Conservation (phyloP, 2,797 vertebrate species). For the Hybognathus amarus region DNA sequence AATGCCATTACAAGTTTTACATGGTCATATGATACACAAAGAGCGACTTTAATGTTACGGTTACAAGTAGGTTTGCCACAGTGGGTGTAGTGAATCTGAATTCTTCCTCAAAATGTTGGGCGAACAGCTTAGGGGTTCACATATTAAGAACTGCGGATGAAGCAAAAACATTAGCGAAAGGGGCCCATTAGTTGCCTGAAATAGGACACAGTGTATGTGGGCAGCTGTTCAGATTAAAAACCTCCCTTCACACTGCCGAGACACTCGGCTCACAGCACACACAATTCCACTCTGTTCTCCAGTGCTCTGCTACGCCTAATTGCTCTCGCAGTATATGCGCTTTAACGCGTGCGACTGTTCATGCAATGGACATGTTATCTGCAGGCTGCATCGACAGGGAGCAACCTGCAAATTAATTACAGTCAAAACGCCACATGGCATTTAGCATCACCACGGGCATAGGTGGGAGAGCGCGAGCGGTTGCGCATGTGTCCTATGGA, state of each 20-base stretch:
- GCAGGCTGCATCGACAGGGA: conserved; percentile 1
- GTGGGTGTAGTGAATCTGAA: conserved; percentile 7
- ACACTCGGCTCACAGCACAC: conserved; percentile 25
- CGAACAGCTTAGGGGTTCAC: conserved; percentile 33
- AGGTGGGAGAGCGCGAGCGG: background rate
- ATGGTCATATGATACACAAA: conserved; percentile 45
- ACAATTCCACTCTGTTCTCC: conserved; percentile 54
- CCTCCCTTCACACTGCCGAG: conserved; percentile 29
- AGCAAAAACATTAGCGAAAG: conserved; percentile 44
- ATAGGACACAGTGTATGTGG: conserved; percentile 33
- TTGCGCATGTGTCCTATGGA: conserved; percentile 38
- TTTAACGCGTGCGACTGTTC: conserved; percentile 45
- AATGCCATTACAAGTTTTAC: conserved; percentile 45
- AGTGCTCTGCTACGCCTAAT: conserved; percentile 39
- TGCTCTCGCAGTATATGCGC: conserved; percentile 29
- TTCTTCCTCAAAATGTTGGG: conserved; percentile 29
- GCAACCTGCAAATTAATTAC: conserved; percentile 36
- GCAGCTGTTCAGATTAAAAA: conserved; percentile 30
- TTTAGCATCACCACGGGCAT: conserved; percentile 36
- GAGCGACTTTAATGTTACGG: conserved; percentile 38
- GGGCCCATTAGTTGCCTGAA: conserved; percentile 50
- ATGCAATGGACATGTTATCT: conserved; percentile 46
- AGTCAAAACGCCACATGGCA: conserved; percentile 30
- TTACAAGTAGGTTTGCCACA: conserved; percentile 42
- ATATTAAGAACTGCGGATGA: conserved; percentile 35